A percentile compares a stretch with the other conserved stretches of the same genome.
Conservation (phyloP, 1,140 invertebrate genomes). For the Ectropis grisescens region DNA sequence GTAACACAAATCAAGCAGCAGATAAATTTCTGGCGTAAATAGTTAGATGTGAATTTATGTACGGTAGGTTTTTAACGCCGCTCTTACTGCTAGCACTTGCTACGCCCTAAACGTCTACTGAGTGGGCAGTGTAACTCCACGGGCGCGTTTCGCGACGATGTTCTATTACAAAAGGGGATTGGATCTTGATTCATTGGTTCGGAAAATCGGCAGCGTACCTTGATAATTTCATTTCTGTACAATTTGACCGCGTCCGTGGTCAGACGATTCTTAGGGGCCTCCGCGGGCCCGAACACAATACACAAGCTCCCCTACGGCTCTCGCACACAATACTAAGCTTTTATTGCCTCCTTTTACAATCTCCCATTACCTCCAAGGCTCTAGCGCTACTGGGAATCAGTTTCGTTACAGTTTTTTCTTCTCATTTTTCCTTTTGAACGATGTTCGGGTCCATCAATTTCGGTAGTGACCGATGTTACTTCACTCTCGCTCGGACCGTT, state of each 20-base stretch:
- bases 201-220: slow-evolving; percentile 70
- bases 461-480: slow-evolving; percentile 30
- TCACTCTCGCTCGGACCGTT: slow-evolving; percentile 10
- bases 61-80: no score
- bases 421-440: slow-evolving; percentile 45
- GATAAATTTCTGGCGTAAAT: no score
- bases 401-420: slow-evolving; percentile 61
- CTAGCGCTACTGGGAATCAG: slow-evolving; percentile 55
- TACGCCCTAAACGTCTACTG: slow-evolving; percentile 50
- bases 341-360: slow-evolving; percentile 69
- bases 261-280: slow-evolving; percentile 58
- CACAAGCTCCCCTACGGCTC: slow-evolving; percentile 50
- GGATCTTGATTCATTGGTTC: slow-evolving; percentile 70
- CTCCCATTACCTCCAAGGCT: slow-evolving; percentile 62
- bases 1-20: no score
- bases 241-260: slow-evolving; percentile 67
- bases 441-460: slow-evolving; percentile 40
- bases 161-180: slow-evolving; percentile 70
- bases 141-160: slow-evolving; percentile 60
- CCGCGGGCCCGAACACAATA: slow-evolving; percentile 59
- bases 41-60: no score
- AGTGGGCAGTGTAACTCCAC: slow-evolving; percentile 60
- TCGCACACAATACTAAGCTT: slow-evolving; percentile 67
- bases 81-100: no score
- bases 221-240: slow-evolving; percentile 71